Conservation (phyloP, 2,888 invertebrate genomes). For the Chrysomela aeneicollis region DNA sequence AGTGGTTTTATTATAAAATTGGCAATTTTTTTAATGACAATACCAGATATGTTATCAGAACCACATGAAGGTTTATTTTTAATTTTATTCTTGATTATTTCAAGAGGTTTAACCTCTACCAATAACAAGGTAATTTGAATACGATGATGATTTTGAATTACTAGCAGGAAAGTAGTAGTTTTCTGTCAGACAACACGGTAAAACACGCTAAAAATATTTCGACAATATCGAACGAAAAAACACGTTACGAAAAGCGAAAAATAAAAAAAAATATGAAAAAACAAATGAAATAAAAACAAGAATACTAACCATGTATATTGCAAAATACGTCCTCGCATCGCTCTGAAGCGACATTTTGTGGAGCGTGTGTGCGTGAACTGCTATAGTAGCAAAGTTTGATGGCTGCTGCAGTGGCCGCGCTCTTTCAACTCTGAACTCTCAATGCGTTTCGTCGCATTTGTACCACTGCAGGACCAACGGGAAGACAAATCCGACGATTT, state of each 20-base stretch:
- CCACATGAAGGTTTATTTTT: too few species aligned
- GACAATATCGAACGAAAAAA: slow-evolving; percentile 8
- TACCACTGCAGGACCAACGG: slow-evolving; percentile 55
- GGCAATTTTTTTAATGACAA: too few species aligned
- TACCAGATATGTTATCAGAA: too few species aligned
- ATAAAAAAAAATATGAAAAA: slow-evolving; percentile 4
- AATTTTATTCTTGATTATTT: too few species aligned
- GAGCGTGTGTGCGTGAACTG: slow-evolving; percentile 31
- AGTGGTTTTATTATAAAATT: too few species aligned
- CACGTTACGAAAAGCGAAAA: slow-evolving; percentile 12
- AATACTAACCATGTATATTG: slow-evolving; percentile 51
- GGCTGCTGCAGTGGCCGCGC: slow-evolving; percentile 54
- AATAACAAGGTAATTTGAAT: too few species aligned
- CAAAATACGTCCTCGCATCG: slow-evolving; percentile 41
- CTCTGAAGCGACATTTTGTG: slow-evolving; percentile 42
- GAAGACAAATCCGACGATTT: slow-evolving; percentile 52
- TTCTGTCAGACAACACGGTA: too few species aligned
- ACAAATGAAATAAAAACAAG: slow-evolving; percentile 36
- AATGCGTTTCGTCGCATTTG: slow-evolving; percentile 23
- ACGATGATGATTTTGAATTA: too few species aligned
- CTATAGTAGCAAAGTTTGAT: slow-evolving; percentile 52
- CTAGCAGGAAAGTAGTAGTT: too few species aligned
- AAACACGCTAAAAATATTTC: not conserved
- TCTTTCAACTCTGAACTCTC: slow-evolving; percentile 34
- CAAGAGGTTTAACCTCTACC: too few species aligned